Percentiles rank a stretch among this genome's conserved stretches.
Conservation (phyloP, 2,113 vertebrate species). For the Proterorhinus semilunaris region DNA sequence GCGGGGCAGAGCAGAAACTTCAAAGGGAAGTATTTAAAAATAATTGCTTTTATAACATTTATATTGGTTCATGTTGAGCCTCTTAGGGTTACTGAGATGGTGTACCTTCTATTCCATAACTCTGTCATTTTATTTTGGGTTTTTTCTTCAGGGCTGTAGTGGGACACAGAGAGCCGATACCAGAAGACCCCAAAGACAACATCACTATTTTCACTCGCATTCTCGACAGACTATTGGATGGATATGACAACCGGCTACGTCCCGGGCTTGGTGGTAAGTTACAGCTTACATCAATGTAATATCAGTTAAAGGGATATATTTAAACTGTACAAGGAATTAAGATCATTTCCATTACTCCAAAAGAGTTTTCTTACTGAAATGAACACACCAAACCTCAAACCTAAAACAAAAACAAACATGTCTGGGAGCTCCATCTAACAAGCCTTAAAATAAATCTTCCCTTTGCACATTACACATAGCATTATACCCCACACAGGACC, state of each 20-base stretch:
- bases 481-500: background rate
- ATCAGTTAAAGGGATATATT: conserved; percentile 1
- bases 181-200: conserved; percentile 93
- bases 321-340: too few species aligned
- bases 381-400: background rate
- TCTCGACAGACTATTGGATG: conserved; percentile 92
- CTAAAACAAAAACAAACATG: background rate
- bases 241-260: conserved; percentile 95
- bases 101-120: conserved; percentile 16
- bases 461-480: background rate
- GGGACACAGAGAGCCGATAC: conserved; percentile 77
- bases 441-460: background rate
- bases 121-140: conserved; percentile 14
- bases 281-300: background rate
- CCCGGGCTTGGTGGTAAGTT: conserved; percentile 83
- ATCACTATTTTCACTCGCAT: conserved; percentile 98
- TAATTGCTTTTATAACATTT: too few species aligned
- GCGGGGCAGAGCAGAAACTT: background rate
- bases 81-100: background rate
- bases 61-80: background rate
- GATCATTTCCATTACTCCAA: too few species aligned
- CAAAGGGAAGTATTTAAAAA: background rate
- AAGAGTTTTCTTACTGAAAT: too few species aligned
- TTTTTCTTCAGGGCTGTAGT: conserved; percentile 69
- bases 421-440: conserved; percentile 1